These are phyloP conservation scores for Heliconius hortense DNA, from an alignment of 2,888 invertebrate genomes.

Conservation along the genomic window DNA sequence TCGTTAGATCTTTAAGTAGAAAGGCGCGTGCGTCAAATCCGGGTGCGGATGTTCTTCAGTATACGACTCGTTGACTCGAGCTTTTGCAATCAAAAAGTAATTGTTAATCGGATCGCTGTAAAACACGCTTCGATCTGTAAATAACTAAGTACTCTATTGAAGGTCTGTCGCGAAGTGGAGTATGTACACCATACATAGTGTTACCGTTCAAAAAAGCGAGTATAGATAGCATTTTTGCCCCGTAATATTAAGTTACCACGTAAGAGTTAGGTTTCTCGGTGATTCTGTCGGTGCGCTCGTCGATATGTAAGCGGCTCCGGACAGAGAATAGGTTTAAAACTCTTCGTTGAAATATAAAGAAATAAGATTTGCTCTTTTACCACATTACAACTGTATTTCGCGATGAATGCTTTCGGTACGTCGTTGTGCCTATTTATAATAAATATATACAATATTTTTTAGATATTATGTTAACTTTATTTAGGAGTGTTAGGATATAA, in stretches of 20 bases:
- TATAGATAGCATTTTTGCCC: conserved; percentile 75
- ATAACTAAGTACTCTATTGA: conserved; percentile 61
- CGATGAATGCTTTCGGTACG: conserved; percentile 79
- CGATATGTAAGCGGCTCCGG: conserved; percentile 64
- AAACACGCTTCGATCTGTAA: conserved; percentile 77
- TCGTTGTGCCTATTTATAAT: conserved; percentile 72
- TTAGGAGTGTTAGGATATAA: conserved; percentile 72
- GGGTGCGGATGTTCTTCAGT: conserved; percentile 45
- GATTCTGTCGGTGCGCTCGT: conserved; percentile 63
- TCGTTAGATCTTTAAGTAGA: conserved; percentile 22
- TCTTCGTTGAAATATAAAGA: conserved; percentile 73
- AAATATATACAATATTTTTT: conserved; percentile 68
- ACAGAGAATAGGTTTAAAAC: conserved; percentile 75
- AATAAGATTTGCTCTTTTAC: conserved; percentile 78
- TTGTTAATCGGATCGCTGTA: conserved; percentile 70
- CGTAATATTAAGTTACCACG: conserved; percentile 81
- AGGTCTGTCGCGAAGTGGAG: conserved; percentile 65
- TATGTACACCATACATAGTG: conserved; percentile 64
- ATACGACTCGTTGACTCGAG: conserved; percentile 53
- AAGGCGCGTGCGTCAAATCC: conserved; percentile 42
- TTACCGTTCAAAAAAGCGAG: conserved; percentile 74
- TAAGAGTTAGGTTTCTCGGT: conserved; percentile 77
- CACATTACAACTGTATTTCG: conserved; percentile 76
- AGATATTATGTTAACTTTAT: conserved; percentile 78
- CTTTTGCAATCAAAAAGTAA: conserved; percentile 50